These are phyloP conservation scores for Meloidogyne chitwoodi DNA, from an alignment of 1,140 invertebrate genomes.

Conservation along the genomic window DNA sequence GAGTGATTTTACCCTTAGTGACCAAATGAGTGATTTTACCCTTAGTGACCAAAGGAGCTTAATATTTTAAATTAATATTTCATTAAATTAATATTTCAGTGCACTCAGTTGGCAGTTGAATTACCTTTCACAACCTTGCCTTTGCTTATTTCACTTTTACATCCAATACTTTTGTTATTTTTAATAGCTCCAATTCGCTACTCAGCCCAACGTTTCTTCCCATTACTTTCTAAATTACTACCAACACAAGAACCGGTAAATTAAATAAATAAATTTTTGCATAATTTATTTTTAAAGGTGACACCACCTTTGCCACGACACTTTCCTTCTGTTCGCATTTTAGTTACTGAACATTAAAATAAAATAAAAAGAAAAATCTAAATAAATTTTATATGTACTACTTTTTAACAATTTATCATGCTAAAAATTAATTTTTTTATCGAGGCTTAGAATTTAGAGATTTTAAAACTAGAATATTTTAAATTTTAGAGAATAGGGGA, in stretches of 20 bases:
- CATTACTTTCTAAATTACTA: background rate
- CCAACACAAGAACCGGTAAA: conserved; percentile 20
- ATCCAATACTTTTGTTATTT: conserved; percentile 11
- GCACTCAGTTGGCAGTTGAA: conserved; percentile 9
- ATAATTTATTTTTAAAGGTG: no score
- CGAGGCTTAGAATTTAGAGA: no score
- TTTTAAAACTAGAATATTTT: no score
- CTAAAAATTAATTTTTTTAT: no score
- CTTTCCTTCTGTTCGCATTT: conserved; percentile 7
- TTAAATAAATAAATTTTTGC: background rate
- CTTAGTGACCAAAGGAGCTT: no score
- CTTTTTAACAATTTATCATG: no score
- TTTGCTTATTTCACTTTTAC: background rate
- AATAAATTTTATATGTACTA: no score
- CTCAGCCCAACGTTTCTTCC: conserved; percentile 3
- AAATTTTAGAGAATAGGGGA: no score
- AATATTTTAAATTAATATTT: no score
- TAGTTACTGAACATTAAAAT: conserved; percentile 6
- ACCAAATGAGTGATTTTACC: no score
- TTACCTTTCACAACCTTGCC: conserved; percentile 17
- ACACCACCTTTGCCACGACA: conserved; percentile 2
- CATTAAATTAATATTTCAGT: background rate
- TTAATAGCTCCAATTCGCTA: conserved; percentile 14
- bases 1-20: no score
- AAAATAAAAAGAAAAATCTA: no score